phyloP scores from a whole-genome alignment of 2,888 invertebrate species.

The Epinotia demarniana region DNA sequence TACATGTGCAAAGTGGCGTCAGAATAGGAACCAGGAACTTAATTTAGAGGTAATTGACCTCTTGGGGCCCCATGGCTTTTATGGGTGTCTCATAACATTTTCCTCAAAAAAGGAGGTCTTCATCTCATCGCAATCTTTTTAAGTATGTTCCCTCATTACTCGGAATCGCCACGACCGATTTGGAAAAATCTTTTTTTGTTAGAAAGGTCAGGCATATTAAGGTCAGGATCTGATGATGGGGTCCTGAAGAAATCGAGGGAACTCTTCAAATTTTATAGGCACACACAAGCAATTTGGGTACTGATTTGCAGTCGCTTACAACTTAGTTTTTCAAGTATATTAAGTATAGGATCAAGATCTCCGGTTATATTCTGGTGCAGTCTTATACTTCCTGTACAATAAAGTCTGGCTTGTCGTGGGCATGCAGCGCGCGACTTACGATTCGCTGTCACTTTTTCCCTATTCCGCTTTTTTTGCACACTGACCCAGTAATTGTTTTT shows the following conservation, averaged over 20 bases:
- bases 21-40: conserved; percentile 31
- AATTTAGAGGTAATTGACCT: conserved; percentile 4
- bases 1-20: conserved; percentile 46
- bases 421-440: conserved; percentile 11
- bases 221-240: too few relatives aligned
- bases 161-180: too few relatives aligned
- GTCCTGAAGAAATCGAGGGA: too few relatives aligned
- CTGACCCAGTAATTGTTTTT: neutral
- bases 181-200: too few relatives aligned
- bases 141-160: too few relatives aligned
- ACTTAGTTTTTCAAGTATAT: too few relatives aligned
- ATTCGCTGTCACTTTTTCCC: neutral
- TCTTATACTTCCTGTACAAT: neutral
- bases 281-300: too few relatives aligned
- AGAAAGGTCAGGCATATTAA: too few relatives aligned
- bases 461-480: neutral
- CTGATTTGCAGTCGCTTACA: too few relatives aligned
- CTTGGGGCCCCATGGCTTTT: neutral
- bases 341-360: neutral
- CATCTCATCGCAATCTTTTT: too few relatives aligned
- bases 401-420: neutral
- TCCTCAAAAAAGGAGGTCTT: too few relatives aligned
- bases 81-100: neutral
- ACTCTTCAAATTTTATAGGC: too few relatives aligned
- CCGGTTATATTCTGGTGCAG: neutral